These are phyloP conservation scores for Myripristis jacobus DNA, from an alignment of 2,797 vertebrate species.

Conservation along the genomic window DNA sequence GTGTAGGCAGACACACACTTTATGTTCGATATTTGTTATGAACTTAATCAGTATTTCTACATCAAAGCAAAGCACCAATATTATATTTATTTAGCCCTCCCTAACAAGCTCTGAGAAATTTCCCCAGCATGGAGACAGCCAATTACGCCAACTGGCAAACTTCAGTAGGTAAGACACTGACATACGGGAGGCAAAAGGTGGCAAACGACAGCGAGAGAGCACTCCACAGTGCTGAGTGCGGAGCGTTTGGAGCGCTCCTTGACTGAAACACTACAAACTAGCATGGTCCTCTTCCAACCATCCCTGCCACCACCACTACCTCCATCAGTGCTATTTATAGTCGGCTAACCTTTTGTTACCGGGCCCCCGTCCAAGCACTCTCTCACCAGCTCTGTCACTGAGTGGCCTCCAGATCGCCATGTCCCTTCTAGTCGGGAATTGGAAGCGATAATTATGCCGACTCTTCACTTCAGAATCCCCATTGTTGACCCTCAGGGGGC, in stretches of 20 bases:
- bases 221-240: slow-evolving; percentile 12
- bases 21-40: slow-evolving; percentile 10
- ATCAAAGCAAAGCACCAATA: not conserved
- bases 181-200: slow-evolving; percentile 41
- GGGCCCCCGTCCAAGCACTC: slow-evolving; percentile 73
- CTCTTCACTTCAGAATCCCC: slow-evolving; percentile 70
- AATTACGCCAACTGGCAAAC: slow-evolving; percentile 58
- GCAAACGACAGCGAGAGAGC: slow-evolving; percentile 21
- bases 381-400: slow-evolving; percentile 55
- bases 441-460: slow-evolving; percentile 74
- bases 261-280: slow-evolving; percentile 53
- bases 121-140: slow-evolving; percentile 44
- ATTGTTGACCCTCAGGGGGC: slow-evolving; percentile 73
- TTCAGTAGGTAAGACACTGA: slow-evolving; percentile 33
- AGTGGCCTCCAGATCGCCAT: slow-evolving; percentile 69
- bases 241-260: slow-evolving; percentile 26
- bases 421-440: slow-evolving; percentile 62
- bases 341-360: slow-evolving; percentile 77
- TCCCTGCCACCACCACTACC: slow-evolving; percentile 52
- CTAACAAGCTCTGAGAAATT: slow-evolving; percentile 48
- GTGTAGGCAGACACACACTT: not conserved
- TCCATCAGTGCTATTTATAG: slow-evolving; percentile 79
- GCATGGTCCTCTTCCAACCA: slow-evolving; percentile 35
- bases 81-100: slow-evolving; percentile 38
- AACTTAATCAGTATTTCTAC: not conserved